Evolutionary conservation across 2,888 invertebrate genomes (phyloP).

Genomic region (Apamea sordens): DNA sequence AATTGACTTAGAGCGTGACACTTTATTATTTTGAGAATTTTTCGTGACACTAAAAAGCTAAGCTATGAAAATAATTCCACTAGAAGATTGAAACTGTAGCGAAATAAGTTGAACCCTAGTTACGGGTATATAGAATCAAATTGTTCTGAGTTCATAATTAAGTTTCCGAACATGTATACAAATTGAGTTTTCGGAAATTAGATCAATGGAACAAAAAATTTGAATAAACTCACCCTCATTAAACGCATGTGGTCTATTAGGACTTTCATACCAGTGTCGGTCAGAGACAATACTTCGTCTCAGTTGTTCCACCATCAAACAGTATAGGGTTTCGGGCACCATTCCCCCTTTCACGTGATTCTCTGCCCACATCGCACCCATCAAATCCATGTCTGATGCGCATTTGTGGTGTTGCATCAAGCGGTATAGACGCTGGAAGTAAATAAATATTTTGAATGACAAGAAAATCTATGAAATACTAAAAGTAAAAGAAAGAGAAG

Average conservation of each 20-base stretch:
- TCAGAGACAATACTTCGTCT: conserved; percentile 83
- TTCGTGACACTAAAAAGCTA: too few species aligned
- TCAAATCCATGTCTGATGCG: conserved; percentile 95
- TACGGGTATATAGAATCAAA: too few species aligned
- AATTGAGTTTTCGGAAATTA: background rate
- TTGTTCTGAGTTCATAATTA: too few species aligned
- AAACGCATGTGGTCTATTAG: conserved; percentile 70
- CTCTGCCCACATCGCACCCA: conserved; percentile 95
- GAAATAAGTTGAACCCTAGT: too few species aligned
- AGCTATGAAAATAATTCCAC: too few species aligned
- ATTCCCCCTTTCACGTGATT: conserved; percentile 93
- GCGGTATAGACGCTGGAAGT: conserved; percentile 57
- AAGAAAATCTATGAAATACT: background rate
- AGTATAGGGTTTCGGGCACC: conserved; percentile 96
- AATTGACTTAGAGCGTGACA: too few species aligned
- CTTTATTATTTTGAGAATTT: too few species aligned
- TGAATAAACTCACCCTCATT: conserved; percentile 65
- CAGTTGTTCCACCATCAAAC: conserved; percentile 95
- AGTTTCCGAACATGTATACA: too few species aligned
- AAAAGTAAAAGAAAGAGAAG: background rate
- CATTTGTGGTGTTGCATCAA: conserved; percentile 77
- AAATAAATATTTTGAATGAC: background rate
- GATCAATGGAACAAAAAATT: background rate
- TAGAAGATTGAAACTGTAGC: too few species aligned
- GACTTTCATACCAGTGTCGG: conserved; percentile 91